Evolutionary conservation across 2,888 invertebrate genomes (phyloP).

Genomic region (Drosophila colorata): DNA sequence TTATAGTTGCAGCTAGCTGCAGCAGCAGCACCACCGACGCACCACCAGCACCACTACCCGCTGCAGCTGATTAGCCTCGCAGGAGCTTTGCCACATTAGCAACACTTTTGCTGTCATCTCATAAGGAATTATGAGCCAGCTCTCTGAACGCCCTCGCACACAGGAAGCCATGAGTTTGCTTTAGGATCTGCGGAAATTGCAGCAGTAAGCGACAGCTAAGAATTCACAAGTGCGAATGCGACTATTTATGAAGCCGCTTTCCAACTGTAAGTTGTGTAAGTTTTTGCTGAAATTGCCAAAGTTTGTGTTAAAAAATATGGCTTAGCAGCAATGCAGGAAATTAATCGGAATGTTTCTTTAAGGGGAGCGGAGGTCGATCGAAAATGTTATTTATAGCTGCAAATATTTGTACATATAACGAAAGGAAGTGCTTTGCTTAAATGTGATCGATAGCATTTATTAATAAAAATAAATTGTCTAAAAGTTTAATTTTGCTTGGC

Average conservation of each 20-base stretch:
- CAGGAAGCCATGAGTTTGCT: constrained; percentile 52
- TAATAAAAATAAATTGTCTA: too few relatives aligned
- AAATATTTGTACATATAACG: background rate
- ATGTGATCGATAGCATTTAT: too few relatives aligned
- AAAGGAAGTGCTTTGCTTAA: too few relatives aligned
- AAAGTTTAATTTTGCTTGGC: too few relatives aligned
- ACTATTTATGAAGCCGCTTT: constrained; percentile 10
- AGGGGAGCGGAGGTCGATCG: background rate
- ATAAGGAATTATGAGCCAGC: constrained; percentile 63
- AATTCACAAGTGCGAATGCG: constrained; percentile 25
- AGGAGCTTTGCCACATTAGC: constrained; percentile 68
- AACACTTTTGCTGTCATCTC: constrained; percentile 72
- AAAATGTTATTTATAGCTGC: constrained; percentile 1
- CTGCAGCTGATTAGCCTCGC: constrained; percentile 68
- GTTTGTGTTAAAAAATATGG: constrained; percentile 4
- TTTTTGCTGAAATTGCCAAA: constrained; percentile 15
- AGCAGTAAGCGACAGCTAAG: constrained; percentile 34
- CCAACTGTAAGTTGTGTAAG: constrained; percentile 1
- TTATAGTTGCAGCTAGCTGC: constrained; percentile 76
- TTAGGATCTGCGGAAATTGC: constrained; percentile 51
- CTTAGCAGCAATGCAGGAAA: constrained; percentile 32
- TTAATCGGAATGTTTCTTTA: constrained; percentile 32
- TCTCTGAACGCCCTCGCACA: constrained; percentile 2
- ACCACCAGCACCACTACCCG: background rate
- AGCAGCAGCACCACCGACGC: background rate